Evolutionary conservation across 2,113 vertebrate genomes (phyloP).

Genomic region (Caloenas nicobarica): DNA sequence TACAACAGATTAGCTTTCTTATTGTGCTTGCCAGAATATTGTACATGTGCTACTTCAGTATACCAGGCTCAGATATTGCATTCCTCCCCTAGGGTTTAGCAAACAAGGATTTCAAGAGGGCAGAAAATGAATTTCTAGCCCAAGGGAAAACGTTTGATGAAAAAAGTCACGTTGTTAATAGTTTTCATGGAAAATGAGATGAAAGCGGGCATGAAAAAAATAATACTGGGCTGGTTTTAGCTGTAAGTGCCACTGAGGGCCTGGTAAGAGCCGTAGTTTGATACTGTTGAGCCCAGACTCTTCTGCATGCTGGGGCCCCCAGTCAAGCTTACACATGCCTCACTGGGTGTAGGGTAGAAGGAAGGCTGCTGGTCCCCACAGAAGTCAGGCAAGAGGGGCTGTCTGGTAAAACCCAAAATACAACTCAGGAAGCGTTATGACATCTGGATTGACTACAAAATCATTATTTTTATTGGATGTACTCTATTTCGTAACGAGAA

Average conservation of each 20-base stretch:
- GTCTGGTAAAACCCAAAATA: not conserved
- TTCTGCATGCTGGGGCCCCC: not conserved
- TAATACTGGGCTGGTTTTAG: not conserved
- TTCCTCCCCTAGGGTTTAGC: not conserved
- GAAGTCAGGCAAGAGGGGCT: not conserved
- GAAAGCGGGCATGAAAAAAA: not conserved
- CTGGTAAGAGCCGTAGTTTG: not conserved
- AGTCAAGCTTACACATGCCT: not conserved
- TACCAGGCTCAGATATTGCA: not conserved
- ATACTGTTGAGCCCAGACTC: not conserved
- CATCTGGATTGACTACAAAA: not conserved
- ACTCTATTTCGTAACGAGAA: not conserved
- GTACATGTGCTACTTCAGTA: not conserved
- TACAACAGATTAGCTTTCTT: not conserved
- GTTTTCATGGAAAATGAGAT: conserved; percentile 31
- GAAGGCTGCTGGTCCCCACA: not conserved
- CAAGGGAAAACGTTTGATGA: conserved; percentile 33
- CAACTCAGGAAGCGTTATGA: not conserved
- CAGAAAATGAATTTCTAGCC: conserved; percentile 50
- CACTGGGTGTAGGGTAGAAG: not conserved
- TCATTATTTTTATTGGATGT: not conserved
- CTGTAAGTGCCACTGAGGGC: not conserved
- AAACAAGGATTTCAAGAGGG: conserved; percentile 39
- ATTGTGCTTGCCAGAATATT: not conserved
- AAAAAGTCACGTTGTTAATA: conserved; percentile 2